Evolutionary conservation across 1,140 invertebrate species (phyloP).

Genomic region (Heliothis subflexa): DNA sequence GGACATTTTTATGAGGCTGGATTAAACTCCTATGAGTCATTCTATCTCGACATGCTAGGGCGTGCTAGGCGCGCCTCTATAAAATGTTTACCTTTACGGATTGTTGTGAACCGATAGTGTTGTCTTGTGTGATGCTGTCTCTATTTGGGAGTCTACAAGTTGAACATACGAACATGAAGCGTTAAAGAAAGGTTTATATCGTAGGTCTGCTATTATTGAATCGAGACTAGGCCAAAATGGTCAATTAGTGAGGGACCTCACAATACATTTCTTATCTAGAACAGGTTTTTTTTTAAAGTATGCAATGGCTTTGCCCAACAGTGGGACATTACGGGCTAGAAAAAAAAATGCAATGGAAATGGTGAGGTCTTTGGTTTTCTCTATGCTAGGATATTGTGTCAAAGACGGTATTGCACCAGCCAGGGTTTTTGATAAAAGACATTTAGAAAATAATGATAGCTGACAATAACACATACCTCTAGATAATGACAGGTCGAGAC

Average conservation of each 20-base stretch:
- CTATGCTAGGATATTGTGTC: too few species aligned
- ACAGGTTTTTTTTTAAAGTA: neutral
- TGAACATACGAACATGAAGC: too few species aligned
- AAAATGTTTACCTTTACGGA: slow-evolving; percentile 35
- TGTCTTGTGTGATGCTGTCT: slow-evolving; percentile 1
- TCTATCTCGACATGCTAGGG: slow-evolving; percentile 58
- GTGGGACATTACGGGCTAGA: too few species aligned
- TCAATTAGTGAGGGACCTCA: too few species aligned
- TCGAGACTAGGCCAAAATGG: too few species aligned
- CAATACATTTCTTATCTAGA: neutral
- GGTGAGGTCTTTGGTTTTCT: neutral
- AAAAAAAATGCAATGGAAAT: too few species aligned
- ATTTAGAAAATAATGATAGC: neutral
- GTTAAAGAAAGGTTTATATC: too few species aligned
- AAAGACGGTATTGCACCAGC: too few species aligned
- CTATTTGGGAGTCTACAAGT: too few species aligned
- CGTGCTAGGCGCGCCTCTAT: slow-evolving; percentile 55
- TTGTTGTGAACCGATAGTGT: slow-evolving; percentile 16
- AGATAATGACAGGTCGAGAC: slow-evolving; percentile 6
- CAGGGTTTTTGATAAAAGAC: neutral
- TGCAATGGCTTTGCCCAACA: too few species aligned
- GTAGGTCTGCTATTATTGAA: neutral
- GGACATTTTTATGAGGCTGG: slow-evolving; percentile 66
- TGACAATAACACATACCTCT: neutral
- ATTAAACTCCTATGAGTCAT: slow-evolving; percentile 74